Conservation (phyloP, 2,888 invertebrate species). For the Cylindroiulus punctatus region DNA sequence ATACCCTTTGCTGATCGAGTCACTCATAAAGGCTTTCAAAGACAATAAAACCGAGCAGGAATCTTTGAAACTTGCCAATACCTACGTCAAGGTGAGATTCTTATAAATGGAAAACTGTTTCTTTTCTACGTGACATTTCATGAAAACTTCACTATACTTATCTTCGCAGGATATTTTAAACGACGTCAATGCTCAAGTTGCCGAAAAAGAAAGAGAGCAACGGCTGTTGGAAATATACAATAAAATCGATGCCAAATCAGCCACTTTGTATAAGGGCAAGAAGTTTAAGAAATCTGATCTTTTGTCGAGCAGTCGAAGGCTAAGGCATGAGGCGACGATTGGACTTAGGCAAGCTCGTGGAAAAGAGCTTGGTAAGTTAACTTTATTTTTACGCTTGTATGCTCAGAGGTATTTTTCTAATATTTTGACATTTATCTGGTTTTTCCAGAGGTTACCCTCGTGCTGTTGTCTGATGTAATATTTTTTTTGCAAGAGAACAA, state of each 20-base stretch:
- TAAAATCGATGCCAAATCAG: constrained; percentile 91
- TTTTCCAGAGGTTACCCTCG: constrained; percentile 79
- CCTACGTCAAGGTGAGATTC: constrained; percentile 77
- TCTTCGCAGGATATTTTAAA: constrained; percentile 81
- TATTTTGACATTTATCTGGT: constrained; percentile 31
- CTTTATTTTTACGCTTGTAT: background rate
- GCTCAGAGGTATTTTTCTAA: background rate
- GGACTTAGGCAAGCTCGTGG: constrained; percentile 90
- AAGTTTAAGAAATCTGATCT: constrained; percentile 96
- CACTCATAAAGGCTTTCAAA: constrained; percentile 88
- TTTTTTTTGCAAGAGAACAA: constrained; percentile 92
- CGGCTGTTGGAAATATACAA: constrained; percentile 91
- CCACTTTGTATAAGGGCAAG: constrained; percentile 74
- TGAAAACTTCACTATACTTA: background rate
- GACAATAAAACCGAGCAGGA: constrained; percentile 83
- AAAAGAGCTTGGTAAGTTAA: constrained; percentile 74
- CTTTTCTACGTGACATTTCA: background rate
- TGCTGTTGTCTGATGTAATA: constrained; percentile 89
- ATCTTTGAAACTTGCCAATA: constrained; percentile 79
- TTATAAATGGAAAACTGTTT: background rate
- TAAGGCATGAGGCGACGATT: constrained; percentile 86
- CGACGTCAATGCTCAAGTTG: constrained; percentile 92
- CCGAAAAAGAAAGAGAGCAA: constrained; percentile 88
- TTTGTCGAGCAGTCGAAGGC: constrained; percentile 80
- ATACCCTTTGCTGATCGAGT: constrained; percentile 91